These are phyloP conservation scores for Zaprionus ghesquierei DNA, from an alignment of 1,140 invertebrate species.

Conservation along the genomic window DNA sequence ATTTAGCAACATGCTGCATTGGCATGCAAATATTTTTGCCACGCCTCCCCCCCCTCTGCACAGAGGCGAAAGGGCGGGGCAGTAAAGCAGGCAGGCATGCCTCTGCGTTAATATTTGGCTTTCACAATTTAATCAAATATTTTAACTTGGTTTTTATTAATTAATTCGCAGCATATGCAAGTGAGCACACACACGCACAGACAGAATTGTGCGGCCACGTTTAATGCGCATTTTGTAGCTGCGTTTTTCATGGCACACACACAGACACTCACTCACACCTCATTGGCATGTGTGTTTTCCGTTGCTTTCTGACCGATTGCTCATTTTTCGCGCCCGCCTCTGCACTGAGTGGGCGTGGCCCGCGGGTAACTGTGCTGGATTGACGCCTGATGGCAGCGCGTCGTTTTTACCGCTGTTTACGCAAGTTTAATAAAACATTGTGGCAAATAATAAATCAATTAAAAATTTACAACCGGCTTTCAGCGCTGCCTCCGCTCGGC, in stretches of 20 bases:
- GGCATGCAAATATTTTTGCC: slow-evolving; percentile 34
- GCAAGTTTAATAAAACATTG: slow-evolving; percentile 63
- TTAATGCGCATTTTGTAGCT: slow-evolving; percentile 41
- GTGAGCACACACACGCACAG: not conserved
- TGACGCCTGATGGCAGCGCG: slow-evolving; percentile 6
- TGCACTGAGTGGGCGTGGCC: not conserved
- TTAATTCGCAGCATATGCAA: slow-evolving; percentile 34
- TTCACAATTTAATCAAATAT: slow-evolving; percentile 55
- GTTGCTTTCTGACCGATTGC: slow-evolving; percentile 22
- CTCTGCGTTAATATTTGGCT: slow-evolving; percentile 43
- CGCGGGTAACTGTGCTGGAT: not conserved
- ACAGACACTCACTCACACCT: not conserved
- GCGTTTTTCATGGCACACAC: not conserved
- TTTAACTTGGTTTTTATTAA: slow-evolving; percentile 53
- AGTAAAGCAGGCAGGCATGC: too few relatives aligned
- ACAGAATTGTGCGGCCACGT: slow-evolving; percentile 23
- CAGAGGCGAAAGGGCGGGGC: not conserved
- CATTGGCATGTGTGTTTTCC: slow-evolving; percentile 2
- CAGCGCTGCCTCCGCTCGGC: not conserved
- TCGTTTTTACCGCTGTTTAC: slow-evolving; percentile 44
- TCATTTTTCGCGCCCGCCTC: slow-evolving; percentile 36
- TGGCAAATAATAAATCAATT: slow-evolving; percentile 64
- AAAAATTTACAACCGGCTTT: slow-evolving; percentile 50
- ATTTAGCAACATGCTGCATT: slow-evolving; percentile 19
- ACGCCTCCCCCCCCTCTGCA: not conserved